Evolutionary conservation across 2,797 vertebrate species (phyloP).

Genomic region (Phrynocephalus forsythii): DNA sequence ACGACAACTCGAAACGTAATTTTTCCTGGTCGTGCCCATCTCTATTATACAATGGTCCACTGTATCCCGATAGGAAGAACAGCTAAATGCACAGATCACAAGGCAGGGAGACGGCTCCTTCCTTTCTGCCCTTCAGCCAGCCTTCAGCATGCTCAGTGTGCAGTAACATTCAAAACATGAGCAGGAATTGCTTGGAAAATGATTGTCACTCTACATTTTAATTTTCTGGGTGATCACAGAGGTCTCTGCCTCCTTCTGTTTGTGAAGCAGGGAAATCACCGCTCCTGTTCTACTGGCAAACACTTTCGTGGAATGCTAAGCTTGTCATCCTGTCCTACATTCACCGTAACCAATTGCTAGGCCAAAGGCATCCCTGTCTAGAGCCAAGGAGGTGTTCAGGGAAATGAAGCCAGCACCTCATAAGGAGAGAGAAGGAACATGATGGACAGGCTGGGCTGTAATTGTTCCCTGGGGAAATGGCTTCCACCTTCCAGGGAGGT

Average conservation of each 20-base stretch:
- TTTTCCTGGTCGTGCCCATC: too few relatives aligned
- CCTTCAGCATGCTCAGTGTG: fast-evolving
- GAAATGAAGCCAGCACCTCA: background rate
- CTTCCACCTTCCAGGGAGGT: background rate
- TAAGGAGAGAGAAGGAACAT: background rate
- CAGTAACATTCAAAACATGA: fast-evolving
- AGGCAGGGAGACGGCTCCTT: background rate
- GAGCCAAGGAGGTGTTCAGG: background rate
- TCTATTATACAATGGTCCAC: too few relatives aligned
- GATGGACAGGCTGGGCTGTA: background rate
- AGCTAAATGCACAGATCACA: too few relatives aligned
- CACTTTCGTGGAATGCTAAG: background rate
- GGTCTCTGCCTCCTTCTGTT: background rate
- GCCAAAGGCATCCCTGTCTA: background rate
- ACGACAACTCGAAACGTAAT: too few relatives aligned
- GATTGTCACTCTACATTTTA: background rate
- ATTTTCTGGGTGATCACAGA: background rate
- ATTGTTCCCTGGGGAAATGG: background rate
- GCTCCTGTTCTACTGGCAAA: background rate
- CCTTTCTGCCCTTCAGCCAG: background rate
- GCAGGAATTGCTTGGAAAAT: background rate
- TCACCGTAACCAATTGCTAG: background rate
- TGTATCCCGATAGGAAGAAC: background rate
- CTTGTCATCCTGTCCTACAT: background rate
- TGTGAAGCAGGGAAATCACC: background rate